phyloP scores from a whole-genome alignment of 2,888 invertebrate genomes.

The Smittia sp. region DNA sequence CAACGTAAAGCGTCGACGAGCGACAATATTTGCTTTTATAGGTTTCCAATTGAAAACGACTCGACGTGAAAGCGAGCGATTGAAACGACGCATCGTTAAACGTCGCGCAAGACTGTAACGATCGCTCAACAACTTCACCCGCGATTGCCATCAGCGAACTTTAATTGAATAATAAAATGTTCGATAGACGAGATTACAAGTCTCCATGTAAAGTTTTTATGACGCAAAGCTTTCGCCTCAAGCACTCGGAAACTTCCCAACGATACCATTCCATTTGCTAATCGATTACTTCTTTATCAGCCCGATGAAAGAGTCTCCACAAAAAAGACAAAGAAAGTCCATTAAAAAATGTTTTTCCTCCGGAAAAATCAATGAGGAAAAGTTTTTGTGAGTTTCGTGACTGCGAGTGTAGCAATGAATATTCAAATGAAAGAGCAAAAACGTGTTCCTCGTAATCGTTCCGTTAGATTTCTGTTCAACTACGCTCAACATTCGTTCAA shows the following conservation, averaged over 20 bases:
- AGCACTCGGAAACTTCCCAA: neutral
- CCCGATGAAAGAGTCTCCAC: neutral
- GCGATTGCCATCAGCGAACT: neutral
- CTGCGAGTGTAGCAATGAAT: neutral
- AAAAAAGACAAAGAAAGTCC: slow-evolving; percentile 8
- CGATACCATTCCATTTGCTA: neutral
- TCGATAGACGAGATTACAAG: neutral
- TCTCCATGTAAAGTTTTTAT: neutral
- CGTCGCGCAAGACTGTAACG: neutral
- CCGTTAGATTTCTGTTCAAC: neutral
- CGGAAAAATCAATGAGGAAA: neutral
- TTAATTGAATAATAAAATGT: neutral
- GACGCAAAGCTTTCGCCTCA: neutral
- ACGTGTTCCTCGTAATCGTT: neutral
- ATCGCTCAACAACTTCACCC: neutral
- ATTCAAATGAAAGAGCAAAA: neutral
- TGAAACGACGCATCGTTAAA: neutral
- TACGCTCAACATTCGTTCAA: neutral
- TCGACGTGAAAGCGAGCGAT: neutral
- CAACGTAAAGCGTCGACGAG: neutral
- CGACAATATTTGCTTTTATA: neutral
- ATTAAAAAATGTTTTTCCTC: neutral
- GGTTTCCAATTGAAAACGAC: neutral
- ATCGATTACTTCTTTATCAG: neutral
- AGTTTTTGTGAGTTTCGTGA: neutral